Base-by-base conservation (phyloP, 2,797 vertebrate species). In the Leuciscus waleckii region DNA sequence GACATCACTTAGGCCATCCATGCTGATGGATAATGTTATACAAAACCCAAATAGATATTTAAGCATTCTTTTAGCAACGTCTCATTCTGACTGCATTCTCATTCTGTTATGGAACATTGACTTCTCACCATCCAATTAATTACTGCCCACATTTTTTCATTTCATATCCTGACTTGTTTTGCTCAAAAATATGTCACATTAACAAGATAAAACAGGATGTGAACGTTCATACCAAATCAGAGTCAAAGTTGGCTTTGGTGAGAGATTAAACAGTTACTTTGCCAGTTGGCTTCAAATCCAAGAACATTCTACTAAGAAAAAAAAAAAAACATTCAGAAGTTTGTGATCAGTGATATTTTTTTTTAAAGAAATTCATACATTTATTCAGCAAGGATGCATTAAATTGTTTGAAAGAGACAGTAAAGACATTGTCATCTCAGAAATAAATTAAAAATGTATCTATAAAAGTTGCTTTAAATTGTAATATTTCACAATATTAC, bases 61-160 rank as follows among this genome's bases (percentile, higher is more conserved):
- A 76, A 76, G 49, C 11, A 14, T 54, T 35, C 8, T 56, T 56
- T 76, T n/a, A 58, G 51, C 11, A 56, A 56, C 56, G 32, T 39
- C 51, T n/a, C 32, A 21, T 75, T 51, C 17, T 75, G 10, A 75
- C 19, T 23, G 73, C 73, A 75, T 49, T 75, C n/a, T 46, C 73
- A 75, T 49, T 75, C 14, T 46, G n/a, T 2, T 35, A 13, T 75
- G 46, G 29, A 54, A 54, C 46, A 75, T 2, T 17, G 17, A 21
- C 5, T 51, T 32, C 49, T 56, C 32, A 37, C 49, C 21, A 56
- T 56, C 21, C 32, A 76, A 76, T 76, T 8, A 14, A 37, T 56
- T 37, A 37, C 74, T 2, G 10, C 6, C 10, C 10, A 29, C 17
- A 29, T 35, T 4, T 14, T 16, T 14, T 23, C 3, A 35, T 21